Evolutionary conservation across 2,113 vertebrate species (phyloP), one percentile per base, ranked within the genome.

Genomic region (Lipotes vexillifer): DNA sequence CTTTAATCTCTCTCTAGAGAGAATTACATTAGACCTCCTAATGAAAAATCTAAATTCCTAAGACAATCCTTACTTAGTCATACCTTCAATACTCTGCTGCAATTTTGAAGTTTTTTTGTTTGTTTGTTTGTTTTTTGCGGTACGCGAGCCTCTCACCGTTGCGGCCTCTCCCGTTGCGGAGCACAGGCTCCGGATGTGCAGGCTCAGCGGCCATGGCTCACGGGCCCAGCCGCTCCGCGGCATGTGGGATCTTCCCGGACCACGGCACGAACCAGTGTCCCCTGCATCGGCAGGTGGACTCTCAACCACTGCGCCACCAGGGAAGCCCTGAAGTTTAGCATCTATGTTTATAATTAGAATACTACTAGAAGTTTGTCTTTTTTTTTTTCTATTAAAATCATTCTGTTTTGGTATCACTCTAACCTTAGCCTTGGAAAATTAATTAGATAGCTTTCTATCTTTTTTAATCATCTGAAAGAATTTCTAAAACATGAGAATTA

Each of bases 31-130:
- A 88, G 61, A 94, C 84, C 92, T 91, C 44, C 59, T 75, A 31
- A 69, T 88, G 33, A 88, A 85, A 95, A 84, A 46, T n/a, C 75
- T 85, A 20, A 94, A 89, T 92, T 89, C 27, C 33, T 85, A 17
- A 82, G 29, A 87, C 61, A 88, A 90, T 55, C 17, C 23, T 33
- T 25, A 31, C 44, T 57, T 84, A 96, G 23, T 77, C 59, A 71
- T 7, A 88, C 59, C 55, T 96, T 87, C 44, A 88, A 52, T 25
- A 57, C 3, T 49, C 46, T 63, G 33, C 17, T 33, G 27, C 38
- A 84, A 38, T 87, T 72, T 90, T 80, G n/a, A 96, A 68, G 44
- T 11, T 46, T 11, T 46, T 46, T 46, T 49, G 0, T 44, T 44
- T 44, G 41, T 41, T 41, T 41, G 1, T 13, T 49, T 49, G 8